These are phyloP conservation scores for Drosophila mimica DNA, from an alignment of 2,888 invertebrate species.

Conservation along the genomic window DNA sequence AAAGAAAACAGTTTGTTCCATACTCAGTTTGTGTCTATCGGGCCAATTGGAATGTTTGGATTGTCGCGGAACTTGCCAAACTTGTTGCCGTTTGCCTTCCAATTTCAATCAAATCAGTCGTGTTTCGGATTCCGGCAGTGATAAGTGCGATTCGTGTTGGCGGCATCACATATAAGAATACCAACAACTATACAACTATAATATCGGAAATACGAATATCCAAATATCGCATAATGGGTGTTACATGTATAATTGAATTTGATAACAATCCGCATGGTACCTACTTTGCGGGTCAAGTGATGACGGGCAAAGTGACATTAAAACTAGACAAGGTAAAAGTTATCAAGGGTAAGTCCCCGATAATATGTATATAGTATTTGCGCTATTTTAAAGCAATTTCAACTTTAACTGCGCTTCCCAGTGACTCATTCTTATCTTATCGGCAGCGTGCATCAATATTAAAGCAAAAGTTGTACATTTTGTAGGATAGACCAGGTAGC, in stretches of 20 bases:
- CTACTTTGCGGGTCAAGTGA: slow-evolving; percentile 81
- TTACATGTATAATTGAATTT: slow-evolving; percentile 81
- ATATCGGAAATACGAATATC: slow-evolving; percentile 5
- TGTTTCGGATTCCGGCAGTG: slow-evolving; percentile 44
- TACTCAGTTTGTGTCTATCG: slow-evolving; percentile 61
- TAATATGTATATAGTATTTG: background rate
- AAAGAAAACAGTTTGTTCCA: slow-evolving; percentile 47
- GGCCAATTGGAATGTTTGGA: slow-evolving; percentile 35
- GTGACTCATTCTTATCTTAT: slow-evolving; percentile 72
- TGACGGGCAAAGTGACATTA: slow-evolving; percentile 71
- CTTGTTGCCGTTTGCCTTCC: slow-evolving; percentile 18
- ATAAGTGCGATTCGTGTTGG: slow-evolving; percentile 30
- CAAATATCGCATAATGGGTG: slow-evolving; percentile 66
- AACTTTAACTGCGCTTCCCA: slow-evolving; percentile 16
- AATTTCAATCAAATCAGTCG: slow-evolving; percentile 59
- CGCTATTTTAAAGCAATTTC: slow-evolving; percentile 5
- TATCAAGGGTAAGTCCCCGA: slow-evolving; percentile 61
- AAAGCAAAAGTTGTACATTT: slow-evolving; percentile 17
- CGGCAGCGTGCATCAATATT: slow-evolving; percentile 19
- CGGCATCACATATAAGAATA: slow-evolving; percentile 11
- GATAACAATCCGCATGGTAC: slow-evolving; percentile 82
- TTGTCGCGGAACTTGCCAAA: slow-evolving; percentile 29
- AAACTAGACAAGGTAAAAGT: slow-evolving; percentile 72
- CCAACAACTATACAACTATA: background rate
- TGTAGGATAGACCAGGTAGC: slow-evolving; percentile 26